Base-by-base conservation (phyloP, 2,113 vertebrate genomes). In the Anseranas semipalmata region DNA sequence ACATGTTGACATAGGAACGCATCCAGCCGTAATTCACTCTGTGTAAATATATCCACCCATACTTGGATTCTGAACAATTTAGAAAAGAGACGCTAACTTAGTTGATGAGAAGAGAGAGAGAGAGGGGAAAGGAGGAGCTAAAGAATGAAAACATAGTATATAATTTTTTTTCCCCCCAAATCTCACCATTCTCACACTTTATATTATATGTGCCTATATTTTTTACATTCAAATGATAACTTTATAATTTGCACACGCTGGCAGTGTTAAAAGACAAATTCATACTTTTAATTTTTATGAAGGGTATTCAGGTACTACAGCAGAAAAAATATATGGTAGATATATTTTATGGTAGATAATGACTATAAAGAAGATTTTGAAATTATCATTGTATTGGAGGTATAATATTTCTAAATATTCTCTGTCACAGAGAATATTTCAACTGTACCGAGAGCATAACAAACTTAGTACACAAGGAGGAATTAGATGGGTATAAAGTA, bases 21-120 rank as follows among this genome's bases (percentile, higher is more conserved):
- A 97, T 96, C 95, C 97, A 97, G 93, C 85, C 94, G 84, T 98
- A 98, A 98, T 98, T 97, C 83, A 89, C 70, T 94, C 91, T 93
- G 85, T 93, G 94, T 97, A 98, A 98, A 97, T 93, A 95, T 90
- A 96, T 56, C 94, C 96, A 98, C 94, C 95, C 95, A 93, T 93
- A 95, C 87, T 97, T 97, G 91, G 95, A 94, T 97, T 93, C 87
- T 39, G 92, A 95, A 96, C 96, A 96, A 97, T 95, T 97, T 87
- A 87, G 83, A 78, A 87, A 95, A 93, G 79, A 93, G 46, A 28
- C 25, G 35, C 30, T 92, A 87, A 95, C 66, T 76, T 74, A 43
- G 65, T 10, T 88, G 85, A 76, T 5, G 4, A 55, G 16, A 90
- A 89, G 76, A 73, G 32, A 89, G 28, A 89, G 28, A 63, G 13